Base-by-base conservation (phyloP, 1,140 invertebrate species). In the Plutomurus gul region DNA sequence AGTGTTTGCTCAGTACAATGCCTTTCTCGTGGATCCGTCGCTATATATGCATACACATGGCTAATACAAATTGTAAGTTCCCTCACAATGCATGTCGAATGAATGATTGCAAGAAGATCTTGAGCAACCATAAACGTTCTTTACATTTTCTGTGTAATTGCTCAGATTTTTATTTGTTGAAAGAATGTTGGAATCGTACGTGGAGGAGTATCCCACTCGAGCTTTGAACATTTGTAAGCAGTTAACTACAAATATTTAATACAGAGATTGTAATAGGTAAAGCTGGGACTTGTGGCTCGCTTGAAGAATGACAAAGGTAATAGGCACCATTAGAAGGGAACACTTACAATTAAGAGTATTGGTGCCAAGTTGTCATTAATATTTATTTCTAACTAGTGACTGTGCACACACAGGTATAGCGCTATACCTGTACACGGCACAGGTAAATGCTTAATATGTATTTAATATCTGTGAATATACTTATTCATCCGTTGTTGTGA, bases 301-400 rank as follows among this genome's bases (percentile, higher is more conserved):
- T n/a, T n/a, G n/a, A n/a, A n/a, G n/a, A n/a, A n/a, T n/a, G n/a
- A n/a, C n/a, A n/a, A n/a, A n/a, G n/a, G n/a, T n/a, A n/a, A n/a
- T n/a, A 43, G 10, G n/a, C 39, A 43, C 11, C n/a, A 43, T 65
- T 65, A 65, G 27, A 33, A 65, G 27, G 27, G 56, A 65, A 33
- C 27, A 30, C 36, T 11, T 36, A 65, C 56, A 65, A 65, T 65
- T 65, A 65, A 65, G 56, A 36, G 27, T 33, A 18, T 65, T 65
- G 56, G 56, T 30, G 56, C 56, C 56, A 25, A 65, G 56, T 65
- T 65, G 56, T 60, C 51, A 60, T 60, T 60, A 30, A 30, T 33
- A 60, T 60, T 36, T 60, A 25, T 22, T 60, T 16, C 33, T 30
- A 60, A 33, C 5, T 25, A 3, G 7, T 11, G 11, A n/a, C 25